Evolutionary conservation across 1,140 invertebrate species (phyloP), one percentile per base, ranked within the genome.

Genomic region (Brachystomella parvula): DNA sequence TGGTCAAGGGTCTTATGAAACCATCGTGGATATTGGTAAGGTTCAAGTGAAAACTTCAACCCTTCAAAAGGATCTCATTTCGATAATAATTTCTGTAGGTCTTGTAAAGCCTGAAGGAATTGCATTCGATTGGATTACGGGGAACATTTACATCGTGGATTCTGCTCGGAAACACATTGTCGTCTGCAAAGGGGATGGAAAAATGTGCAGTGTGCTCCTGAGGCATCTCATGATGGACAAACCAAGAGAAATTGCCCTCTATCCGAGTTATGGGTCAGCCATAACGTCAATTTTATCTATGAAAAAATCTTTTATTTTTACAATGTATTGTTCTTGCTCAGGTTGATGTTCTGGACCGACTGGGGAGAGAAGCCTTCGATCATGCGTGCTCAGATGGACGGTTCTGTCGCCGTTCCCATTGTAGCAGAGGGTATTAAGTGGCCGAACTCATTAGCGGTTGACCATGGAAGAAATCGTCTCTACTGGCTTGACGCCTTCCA

Each of bases 271-370:
- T 35, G 74, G 74, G 74, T 74, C n/a, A 3, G 2, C 19, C 19
- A 49, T 29, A 47, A 28, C 28, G 3, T 49, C 35, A 12, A 33
- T 24, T 24, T 3, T 12, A 12, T 12, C 12, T 30, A 19, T 60
- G 15, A 28, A 31, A 6, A 33, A 35, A 35, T 62, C 28, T 24
- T 24, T 17, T 53, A 17, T 12, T 9, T 67, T 67, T 63, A 71
- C 68, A 63, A 6, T 39, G 74, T 73, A 72, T 74, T 74, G 6
- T 72, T 86, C 87, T 78, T 74, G n/a, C n/a, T n/a, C n/a, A n/a
- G 87, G 88, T 3, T 81, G 57, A 86, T 94, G 83, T 94, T 86
- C 75, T 94, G 92, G 92, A 86, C 85, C 1, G 90, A 94, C n/a
- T 93, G 89, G 88, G 86, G 87, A 12, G 74, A 80, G 9, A 79